Base-by-base conservation (phyloP, 2,888 invertebrate genomes). In the Sphaerolaimus hirsutus region DNA sequence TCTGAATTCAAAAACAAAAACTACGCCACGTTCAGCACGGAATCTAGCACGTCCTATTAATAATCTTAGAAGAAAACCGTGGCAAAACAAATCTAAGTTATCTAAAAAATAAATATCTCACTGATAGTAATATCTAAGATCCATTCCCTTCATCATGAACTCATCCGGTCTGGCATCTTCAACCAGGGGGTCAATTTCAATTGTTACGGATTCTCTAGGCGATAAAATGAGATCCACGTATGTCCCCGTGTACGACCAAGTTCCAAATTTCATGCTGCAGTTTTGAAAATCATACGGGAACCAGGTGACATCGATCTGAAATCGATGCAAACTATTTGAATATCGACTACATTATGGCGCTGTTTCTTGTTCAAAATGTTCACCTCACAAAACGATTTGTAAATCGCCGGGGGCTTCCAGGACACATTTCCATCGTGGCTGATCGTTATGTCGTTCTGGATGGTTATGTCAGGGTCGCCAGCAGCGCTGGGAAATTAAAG, bases 341-440 rank as follows among this genome's bases (percentile, higher is more conserved):
- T 14, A 40, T 10, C n/a, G 10, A n/a, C 22, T 40, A 19, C 22
- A n/a, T 40, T n/a, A 14, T 7, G 7, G n/a, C 14, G n/a, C 22
- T 5, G 22, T 24, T 22, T 14, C 7, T 5, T 17, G 26, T 22
- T 14, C 17, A 14, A 22, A 4, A 10, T 4, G 19, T 17, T 14
- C 32, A 60, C 59, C 42, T 58, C 54, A 48, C 62, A 62, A 49
- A 62, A 62, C 1, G 59, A 59, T 49, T 62, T 62, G 48, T 61
- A 62, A 45, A 62, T 63, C 2, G 62, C 59, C 5, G 62, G 62
- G 2, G 62, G 61, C 43, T 59, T 57, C 62, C 62, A 62, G 46
- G 54, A 57, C 12, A 62, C 61, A 21, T 52, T 48, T 29, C 62
- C 62, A 25, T 61, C 58, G 47, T 54, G 54, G 12, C 57, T 53